Evolutionary conservation across 2,797 vertebrate genomes (phyloP).

Genomic region (Toxotes lorentzi): DNA sequence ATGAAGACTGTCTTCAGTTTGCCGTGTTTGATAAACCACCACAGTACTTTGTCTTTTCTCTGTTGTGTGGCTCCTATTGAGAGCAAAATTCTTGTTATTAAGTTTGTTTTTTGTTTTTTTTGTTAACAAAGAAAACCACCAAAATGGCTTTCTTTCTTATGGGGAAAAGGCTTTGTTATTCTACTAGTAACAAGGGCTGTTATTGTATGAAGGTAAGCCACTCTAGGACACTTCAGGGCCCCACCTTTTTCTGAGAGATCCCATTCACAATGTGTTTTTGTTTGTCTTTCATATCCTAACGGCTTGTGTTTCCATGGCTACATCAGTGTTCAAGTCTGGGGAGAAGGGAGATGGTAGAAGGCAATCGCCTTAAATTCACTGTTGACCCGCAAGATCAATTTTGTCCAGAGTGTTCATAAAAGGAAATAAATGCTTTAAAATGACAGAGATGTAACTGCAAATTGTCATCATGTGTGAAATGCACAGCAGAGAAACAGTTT

Average conservation of each 20-base stretch:
- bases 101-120: neutral
- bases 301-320: conserved; percentile 1
- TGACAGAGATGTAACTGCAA: neutral
- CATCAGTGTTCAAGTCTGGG: neutral
- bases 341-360: conserved; percentile 10
- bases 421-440: neutral
- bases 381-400: conserved; percentile 8
- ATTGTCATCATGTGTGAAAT: conserved; percentile 3
- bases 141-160: neutral
- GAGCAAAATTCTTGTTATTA: neutral
- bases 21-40: conserved; percentile 8
- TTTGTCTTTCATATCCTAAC: neutral
- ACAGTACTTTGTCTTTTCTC: conserved; percentile 14
- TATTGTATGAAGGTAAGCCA: neutral
- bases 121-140: neutral
- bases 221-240: neutral
- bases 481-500: neutral
- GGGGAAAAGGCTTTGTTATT: neutral
- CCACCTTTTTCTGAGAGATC: neutral
- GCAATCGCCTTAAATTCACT: conserved; percentile 23
- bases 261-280: neutral
- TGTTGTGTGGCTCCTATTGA: conserved; percentile 5
- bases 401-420: conserved; percentile 10
- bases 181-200: neutral
- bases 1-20: conserved; percentile 36